phyloP scores from a whole-genome alignment of 2,888 invertebrate species.

The Chymomyza caudatula region DNA sequence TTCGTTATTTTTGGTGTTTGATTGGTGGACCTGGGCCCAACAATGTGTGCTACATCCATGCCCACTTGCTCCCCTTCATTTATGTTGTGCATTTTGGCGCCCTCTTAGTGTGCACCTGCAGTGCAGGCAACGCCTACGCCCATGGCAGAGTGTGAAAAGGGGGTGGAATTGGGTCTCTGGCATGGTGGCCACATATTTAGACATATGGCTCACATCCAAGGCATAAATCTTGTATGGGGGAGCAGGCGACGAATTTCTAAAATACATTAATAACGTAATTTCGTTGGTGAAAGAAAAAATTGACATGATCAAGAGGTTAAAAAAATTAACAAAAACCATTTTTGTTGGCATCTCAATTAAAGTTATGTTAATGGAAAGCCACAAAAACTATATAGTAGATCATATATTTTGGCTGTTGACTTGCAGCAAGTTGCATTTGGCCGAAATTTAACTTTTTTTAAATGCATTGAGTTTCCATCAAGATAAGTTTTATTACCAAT shows the following conservation, averaged over 20 bases:
- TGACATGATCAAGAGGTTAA: constrained; percentile 47
- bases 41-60: constrained; percentile 1
- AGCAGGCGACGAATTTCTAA: constrained; percentile 16
- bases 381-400: background rate
- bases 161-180: constrained; percentile 6
- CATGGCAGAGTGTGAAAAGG: constrained; percentile 6
- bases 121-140: constrained; percentile 5
- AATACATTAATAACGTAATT: constrained; percentile 51
- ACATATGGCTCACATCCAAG: constrained; percentile 35
- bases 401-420: too few relatives aligned
- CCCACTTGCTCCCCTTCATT: constrained; percentile 11
- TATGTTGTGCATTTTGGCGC: constrained; percentile 40
- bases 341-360: background rate
- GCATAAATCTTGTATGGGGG: constrained; percentile 41
- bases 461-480: constrained; percentile 8
- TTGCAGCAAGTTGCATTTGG: background rate
- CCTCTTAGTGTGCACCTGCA: background rate
- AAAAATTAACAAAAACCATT: constrained; percentile 36
- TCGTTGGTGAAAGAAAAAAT: constrained; percentile 29
- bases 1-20: constrained; percentile 67
- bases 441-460: background rate
- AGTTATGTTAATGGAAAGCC: background rate
- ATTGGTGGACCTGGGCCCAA: constrained; percentile 53
- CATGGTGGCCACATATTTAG: constrained; percentile 41
- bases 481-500: constrained; percentile 34